These are phyloP conservation scores for Scolopax bukidnonensis DNA, from an alignment of 2,797 vertebrate genomes.

Conservation along the genomic window DNA sequence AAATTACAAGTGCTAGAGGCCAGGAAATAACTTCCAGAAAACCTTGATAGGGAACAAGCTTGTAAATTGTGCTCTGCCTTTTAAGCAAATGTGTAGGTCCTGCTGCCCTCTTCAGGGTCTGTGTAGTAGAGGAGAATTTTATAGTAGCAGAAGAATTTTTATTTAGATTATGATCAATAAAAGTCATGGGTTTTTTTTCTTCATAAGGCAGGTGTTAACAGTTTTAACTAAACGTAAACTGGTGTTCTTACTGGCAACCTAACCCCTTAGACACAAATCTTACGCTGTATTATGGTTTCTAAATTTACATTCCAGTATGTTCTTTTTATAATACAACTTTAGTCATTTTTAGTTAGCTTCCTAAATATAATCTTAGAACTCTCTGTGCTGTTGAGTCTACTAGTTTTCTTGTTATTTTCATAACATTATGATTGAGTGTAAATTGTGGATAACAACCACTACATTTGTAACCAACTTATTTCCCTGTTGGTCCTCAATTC, in stretches of 20 bases:
- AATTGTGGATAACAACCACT: not conserved
- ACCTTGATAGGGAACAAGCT: not conserved
- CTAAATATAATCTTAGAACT: not conserved
- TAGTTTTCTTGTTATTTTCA: not conserved
- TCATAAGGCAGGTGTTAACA: not conserved
- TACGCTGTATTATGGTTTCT: not conserved
- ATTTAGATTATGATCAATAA: not conserved
- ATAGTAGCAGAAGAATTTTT: not conserved
- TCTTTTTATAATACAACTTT: not conserved
- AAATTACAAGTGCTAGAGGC: not conserved
- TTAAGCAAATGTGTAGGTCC: not conserved
- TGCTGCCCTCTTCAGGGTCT: constrained; percentile 29
- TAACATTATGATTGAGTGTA: not conserved
- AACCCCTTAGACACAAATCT: not conserved
- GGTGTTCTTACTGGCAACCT: not conserved
- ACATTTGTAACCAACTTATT: constrained; percentile 16
- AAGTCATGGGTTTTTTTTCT: not conserved
- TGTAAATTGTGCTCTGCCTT: not conserved
- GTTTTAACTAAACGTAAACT: not conserved
- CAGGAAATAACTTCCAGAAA: not conserved
- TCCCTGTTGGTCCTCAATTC: constrained; percentile 29
- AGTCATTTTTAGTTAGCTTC: not conserved
- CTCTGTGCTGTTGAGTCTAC: constrained; percentile 27
- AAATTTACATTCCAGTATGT: not conserved
- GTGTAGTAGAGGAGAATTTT: not conserved